These are phyloP conservation scores for Himalopsyche anomala DNA, from an alignment of 2,888 invertebrate genomes.

Conservation along the genomic window DNA sequence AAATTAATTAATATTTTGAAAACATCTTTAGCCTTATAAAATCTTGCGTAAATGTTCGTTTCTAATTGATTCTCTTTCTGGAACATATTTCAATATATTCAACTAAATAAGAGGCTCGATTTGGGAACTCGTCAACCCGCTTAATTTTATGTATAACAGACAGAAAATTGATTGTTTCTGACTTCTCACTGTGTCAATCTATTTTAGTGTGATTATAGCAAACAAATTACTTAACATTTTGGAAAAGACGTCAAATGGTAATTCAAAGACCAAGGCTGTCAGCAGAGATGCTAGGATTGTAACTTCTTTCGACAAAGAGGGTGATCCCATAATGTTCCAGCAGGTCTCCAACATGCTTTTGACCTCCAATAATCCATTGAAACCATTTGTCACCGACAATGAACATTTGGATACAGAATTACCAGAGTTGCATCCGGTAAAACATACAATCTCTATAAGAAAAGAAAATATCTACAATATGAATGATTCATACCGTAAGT, in stretches of 20 bases:
- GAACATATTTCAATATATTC: too few species aligned
- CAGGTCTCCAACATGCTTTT: conserved; percentile 82
- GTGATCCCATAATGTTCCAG: conserved; percentile 80
- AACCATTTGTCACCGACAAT: conserved; percentile 69
- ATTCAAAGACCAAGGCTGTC: conserved; percentile 77
- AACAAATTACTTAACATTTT: conserved; percentile 82
- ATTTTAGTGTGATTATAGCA: conserved; percentile 80
- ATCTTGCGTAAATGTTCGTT: too few species aligned
- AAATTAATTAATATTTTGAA: too few species aligned
- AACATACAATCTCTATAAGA: conserved; percentile 82
- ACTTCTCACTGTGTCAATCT: neutral
- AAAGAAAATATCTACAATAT: conserved; percentile 80
- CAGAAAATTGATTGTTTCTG: neutral
- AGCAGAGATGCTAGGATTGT: conserved; percentile 79
- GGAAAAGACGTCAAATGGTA: conserved; percentile 79
- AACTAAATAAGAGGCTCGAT: too few species aligned
- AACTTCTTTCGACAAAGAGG: conserved; percentile 79
- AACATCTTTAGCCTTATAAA: too few species aligned
- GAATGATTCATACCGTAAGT: conserved; percentile 85
- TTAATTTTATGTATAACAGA: too few species aligned
- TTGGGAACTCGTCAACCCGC: too few species aligned
- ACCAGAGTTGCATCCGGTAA: conserved; percentile 86
- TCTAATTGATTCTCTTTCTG: too few species aligned
- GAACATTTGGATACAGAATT: conserved; percentile 73
- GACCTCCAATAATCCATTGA: conserved; percentile 80